phyloP scores from a whole-genome alignment of 2,888 invertebrate genomes.

The Amiota mariae region DNA sequence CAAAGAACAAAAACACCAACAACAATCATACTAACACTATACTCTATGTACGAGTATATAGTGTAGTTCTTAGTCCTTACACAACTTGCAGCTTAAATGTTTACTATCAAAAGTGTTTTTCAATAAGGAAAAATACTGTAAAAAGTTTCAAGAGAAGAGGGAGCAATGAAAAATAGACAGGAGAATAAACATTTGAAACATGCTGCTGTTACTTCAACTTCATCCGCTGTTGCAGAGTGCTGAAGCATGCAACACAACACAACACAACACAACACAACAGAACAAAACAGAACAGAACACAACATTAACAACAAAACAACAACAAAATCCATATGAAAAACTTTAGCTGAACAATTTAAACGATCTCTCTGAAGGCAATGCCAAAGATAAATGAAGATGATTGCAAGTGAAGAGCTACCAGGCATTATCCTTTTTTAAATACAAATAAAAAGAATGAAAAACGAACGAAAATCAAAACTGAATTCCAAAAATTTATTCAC shows the following conservation, averaged over 20 bases:
- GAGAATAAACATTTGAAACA: background rate
- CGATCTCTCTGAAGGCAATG: background rate
- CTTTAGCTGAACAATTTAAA: conserved; percentile 3
- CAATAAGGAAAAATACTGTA: conserved; percentile 1
- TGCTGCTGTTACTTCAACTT: background rate
- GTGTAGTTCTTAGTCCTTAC: no score
- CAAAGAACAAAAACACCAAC: no score
- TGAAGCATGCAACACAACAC: background rate
- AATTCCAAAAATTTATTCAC: background rate
- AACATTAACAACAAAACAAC: no score
- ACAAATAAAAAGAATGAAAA: background rate
- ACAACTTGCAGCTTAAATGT: conserved; percentile 4
- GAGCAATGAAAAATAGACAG: background rate
- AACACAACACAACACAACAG: background rate
- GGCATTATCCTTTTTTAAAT: no score
- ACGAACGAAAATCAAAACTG: conserved; percentile 13
- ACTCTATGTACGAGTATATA: no score
- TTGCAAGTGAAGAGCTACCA: background rate
- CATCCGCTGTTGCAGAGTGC: background rate
- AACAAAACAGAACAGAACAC: background rate
- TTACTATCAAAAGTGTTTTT: conserved; percentile 18
- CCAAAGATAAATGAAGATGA: background rate
- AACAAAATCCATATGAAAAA: conserved; percentile 6
- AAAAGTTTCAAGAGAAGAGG: background rate
- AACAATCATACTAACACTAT: no score